Percentiles rank a stretch among this genome's conserved stretches.
phyloP scores from a whole-genome alignment of 2,797 vertebrate genomes.

The Acomys russatus region DNA sequence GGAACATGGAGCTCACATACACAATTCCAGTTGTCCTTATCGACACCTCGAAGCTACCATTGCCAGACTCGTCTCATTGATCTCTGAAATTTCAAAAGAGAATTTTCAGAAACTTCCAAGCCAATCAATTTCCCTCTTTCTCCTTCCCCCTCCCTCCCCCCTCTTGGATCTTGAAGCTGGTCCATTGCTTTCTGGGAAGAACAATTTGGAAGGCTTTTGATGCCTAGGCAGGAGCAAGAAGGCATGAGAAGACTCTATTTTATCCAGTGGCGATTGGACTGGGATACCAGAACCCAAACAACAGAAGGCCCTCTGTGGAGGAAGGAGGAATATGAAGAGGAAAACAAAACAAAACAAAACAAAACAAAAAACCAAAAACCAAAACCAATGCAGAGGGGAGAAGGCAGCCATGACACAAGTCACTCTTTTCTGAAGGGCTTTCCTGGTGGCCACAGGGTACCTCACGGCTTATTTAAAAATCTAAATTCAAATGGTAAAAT shows the following conservation, averaged over 20 bases:
- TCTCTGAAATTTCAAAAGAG: not conserved
- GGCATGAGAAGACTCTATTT: not conserved
- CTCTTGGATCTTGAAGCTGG: not conserved
- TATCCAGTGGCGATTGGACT: not conserved
- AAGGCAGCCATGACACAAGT: not conserved
- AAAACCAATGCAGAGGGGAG: not conserved
- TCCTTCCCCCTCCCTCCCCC: not conserved
- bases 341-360: too few species aligned
- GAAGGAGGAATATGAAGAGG: not conserved
- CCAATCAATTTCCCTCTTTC: not conserved
- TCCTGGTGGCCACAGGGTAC: not conserved
- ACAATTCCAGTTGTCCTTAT: not conserved
- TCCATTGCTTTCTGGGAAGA: not conserved
- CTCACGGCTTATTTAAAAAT: not conserved
- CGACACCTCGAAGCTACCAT: not conserved
- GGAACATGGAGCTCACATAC: not conserved
- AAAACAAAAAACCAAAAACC: too few species aligned
- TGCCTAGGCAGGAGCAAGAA: not conserved
- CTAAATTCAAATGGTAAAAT: not conserved
- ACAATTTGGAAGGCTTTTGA: not conserved
- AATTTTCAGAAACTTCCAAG: constrained; percentile 44
- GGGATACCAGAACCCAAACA: not conserved
- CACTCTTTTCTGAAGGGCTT: not conserved
- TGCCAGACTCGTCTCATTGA: not conserved
- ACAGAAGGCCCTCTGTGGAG: not conserved